These are phyloP conservation scores for Sterna hirundo DNA, from an alignment of 2,113 vertebrate genomes.

Conservation along the genomic window DNA sequence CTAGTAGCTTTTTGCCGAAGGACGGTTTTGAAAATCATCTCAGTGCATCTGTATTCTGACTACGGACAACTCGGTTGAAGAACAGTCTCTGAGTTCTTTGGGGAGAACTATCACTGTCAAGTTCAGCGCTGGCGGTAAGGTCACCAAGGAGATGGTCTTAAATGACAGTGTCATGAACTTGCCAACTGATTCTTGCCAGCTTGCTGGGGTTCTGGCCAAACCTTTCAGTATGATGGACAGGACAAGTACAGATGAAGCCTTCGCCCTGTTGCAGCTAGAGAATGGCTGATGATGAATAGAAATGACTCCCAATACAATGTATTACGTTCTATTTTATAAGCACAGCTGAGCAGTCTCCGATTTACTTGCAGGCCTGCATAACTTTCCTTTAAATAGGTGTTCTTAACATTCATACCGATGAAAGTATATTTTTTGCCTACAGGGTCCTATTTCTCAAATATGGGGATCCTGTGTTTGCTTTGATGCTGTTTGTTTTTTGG, in stretches of 20 bases:
- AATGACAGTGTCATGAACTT: constrained; percentile 61
- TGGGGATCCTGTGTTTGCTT: neutral
- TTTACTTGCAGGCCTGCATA: neutral
- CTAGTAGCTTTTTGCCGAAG: neutral
- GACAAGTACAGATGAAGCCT: neutral
- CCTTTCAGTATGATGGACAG: neutral
- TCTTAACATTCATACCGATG: neutral
- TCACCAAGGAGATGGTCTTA: neutral
- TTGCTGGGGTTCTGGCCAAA: neutral
- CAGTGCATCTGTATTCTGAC: neutral
- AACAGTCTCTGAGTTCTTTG: neutral
- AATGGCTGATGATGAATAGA: neutral
- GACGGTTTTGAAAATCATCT: neutral
- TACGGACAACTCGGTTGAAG: neutral
- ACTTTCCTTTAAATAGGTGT: neutral
- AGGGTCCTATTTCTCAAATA: neutral
- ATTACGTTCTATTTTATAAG: neutral
- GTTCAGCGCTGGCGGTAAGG: neutral
- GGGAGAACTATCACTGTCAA: neutral
- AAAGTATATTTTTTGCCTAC: neutral
- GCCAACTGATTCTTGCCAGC: neutral
- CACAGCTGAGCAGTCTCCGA: neutral
- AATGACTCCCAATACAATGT: neutral
- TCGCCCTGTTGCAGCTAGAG: neutral
- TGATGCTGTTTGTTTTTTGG: neutral